Conservation (phyloP, 2,113 vertebrate species). For the Pygoscelis antarcticus region DNA sequence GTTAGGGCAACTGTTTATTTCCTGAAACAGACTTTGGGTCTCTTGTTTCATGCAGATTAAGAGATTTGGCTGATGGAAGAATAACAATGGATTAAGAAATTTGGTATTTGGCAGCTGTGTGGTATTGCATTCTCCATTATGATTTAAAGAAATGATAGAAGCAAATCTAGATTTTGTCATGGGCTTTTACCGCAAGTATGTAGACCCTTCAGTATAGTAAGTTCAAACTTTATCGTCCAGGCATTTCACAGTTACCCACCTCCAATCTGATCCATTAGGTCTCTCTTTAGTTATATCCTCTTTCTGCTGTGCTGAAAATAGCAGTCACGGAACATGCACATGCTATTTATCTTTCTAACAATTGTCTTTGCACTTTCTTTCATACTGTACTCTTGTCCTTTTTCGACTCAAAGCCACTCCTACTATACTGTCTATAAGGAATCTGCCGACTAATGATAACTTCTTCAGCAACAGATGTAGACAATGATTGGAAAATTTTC, state of each 20-base stretch:
- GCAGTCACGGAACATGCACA: background rate
- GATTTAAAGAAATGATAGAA: background rate
- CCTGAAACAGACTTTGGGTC: background rate
- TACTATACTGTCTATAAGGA: background rate
- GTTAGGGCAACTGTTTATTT: background rate
- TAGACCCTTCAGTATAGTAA: background rate
- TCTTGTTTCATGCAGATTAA: background rate
- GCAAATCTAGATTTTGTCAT: background rate
- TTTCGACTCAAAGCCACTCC: background rate
- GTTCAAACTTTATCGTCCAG: background rate
- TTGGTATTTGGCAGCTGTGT: background rate
- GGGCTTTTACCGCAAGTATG: background rate
- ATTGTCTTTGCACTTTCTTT: slow-evolving; percentile 9
- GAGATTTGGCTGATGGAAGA: background rate
- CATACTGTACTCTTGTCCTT: background rate
- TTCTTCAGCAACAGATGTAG: slow-evolving; percentile 13
- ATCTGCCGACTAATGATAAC: background rate
- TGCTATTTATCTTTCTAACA: slow-evolving; percentile 41
- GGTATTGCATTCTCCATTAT: background rate
- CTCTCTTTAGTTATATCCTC: background rate
- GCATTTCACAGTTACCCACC: background rate
- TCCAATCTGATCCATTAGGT: background rate
- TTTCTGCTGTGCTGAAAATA: slow-evolving; percentile 27
- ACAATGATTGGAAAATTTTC: background rate
- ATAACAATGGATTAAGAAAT: background rate